Base-by-base conservation (phyloP, 2,888 invertebrate species). In the Eupithecia pulchellata region DNA sequence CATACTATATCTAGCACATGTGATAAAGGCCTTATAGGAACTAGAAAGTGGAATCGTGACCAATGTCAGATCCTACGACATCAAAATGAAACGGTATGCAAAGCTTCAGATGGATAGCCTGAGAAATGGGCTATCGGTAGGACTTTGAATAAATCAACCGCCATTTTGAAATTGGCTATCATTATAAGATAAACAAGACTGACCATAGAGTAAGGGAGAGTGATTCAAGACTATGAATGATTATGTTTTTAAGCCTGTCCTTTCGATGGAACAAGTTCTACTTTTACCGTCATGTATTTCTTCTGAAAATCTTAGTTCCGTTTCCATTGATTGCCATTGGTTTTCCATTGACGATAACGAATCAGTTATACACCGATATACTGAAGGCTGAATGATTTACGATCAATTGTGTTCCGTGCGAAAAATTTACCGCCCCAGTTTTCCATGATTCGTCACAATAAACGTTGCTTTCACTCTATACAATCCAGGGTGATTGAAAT, bases 21-120 rank as follows among this genome's bases (percentile, higher is more conserved):
- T 70, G 73, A 71, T 73, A 71, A n/a, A 77, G 81, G 81, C 87
- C 86, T 87, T 85, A 84, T 86, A 85, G 84, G 86, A 82, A 79
- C 79, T 89, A 91, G 90, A 91, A 91, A 91, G 90, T 82, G 85
- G 87, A 84, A 86, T 90, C 90, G 90, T 90, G 90, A 87, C 86
- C 85, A 86, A 86, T 86, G 86, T 82, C 83, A 80, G 87, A 90
- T 90, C 84, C 79, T 75, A 72, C 85, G 82, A 84, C 87, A 88
- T 86, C 87, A 83, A 89, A 86, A 85, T 84, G 75, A 76, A 78
- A 74, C 67, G 58, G 75, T 77, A 78, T 77, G 78, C 79, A 78
- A 80, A 79, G 64, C 65, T 78, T 74, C 75, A 71, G 70, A 72
- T 80, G 68, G 72, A 74, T 76, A 69, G 73, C 75, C 69, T 75